Percentiles rank a stretch among this genome's conserved stretches.
Evolutionary conservation across 1,140 invertebrate species (phyloP).

Genomic region (Littorina saxatilis): DNA sequence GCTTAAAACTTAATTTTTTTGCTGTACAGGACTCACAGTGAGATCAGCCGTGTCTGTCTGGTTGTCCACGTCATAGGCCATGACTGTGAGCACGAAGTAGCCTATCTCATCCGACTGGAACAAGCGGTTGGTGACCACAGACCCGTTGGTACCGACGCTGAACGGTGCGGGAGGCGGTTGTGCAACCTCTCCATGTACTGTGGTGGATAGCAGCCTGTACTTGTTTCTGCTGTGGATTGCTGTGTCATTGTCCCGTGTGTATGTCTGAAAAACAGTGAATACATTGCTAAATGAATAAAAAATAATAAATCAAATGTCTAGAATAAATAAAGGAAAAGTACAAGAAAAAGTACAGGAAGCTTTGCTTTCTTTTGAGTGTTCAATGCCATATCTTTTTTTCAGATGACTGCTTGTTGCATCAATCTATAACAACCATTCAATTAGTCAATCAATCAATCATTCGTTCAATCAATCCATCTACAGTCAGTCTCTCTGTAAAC

Average conservation of each 20-base stretch:
- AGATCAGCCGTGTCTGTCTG: slow-evolving; percentile 33
- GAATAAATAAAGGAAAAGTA: neutral
- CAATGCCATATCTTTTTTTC: no score
- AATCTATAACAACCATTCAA: no score
- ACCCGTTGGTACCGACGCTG: slow-evolving; percentile 33
- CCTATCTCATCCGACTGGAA: slow-evolving; percentile 39
- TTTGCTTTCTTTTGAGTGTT: no score
- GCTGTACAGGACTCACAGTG: slow-evolving; percentile 34
- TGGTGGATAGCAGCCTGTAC: slow-evolving; percentile 26
- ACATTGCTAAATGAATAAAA: neutral
- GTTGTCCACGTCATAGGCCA: slow-evolving; percentile 37
- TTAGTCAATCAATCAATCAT: no score
- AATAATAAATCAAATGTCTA: neutral
- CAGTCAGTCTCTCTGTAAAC: no score
- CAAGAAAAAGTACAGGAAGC: no score
- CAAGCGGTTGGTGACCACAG: slow-evolving; percentile 39
- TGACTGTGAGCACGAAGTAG: slow-evolving; percentile 21
- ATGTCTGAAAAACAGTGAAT: neutral
- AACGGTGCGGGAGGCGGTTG: slow-evolving; percentile 20
- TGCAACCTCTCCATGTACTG: neutral
- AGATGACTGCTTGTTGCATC: no score
- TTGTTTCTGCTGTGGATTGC: slow-evolving; percentile 28
- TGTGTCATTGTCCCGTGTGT: slow-evolving; percentile 31
- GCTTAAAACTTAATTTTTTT: no score
- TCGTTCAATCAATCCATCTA: no score